phyloP scores from a whole-genome alignment of 2,797 vertebrate species.

The Rhodeus uyekii region DNA sequence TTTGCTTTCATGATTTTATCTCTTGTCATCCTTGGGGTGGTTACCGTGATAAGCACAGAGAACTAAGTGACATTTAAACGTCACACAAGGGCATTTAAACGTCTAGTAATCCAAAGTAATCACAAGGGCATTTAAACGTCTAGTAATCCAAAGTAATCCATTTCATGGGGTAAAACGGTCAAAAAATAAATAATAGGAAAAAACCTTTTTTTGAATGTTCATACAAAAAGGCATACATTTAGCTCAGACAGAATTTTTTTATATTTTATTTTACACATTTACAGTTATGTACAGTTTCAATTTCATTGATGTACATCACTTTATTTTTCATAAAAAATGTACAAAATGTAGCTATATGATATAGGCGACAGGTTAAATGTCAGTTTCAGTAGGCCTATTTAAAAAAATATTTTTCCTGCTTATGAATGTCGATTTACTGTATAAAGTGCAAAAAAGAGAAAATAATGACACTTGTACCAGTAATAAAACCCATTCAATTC shows the following conservation, averaged over 20 bases:
- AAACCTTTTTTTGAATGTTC: background rate
- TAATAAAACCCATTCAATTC: background rate
- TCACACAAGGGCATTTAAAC: too few relatives aligned
- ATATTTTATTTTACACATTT: constrained; percentile 46
- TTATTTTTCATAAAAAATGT: constrained; percentile 51
- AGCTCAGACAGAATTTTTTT: background rate
- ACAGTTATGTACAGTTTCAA: constrained; percentile 66
- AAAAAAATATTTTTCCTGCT: background rate
- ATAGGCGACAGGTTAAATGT: constrained; percentile 22
- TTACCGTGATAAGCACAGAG: constrained; percentile 29
- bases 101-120: too few relatives aligned
- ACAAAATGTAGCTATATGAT: background rate
- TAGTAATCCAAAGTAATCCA: too few relatives aligned
- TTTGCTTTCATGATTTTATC: constrained; percentile 15
- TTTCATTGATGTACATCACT: constrained; percentile 2
- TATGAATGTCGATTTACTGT: background rate
- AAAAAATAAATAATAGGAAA: background rate
- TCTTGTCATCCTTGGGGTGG: constrained; percentile 19
- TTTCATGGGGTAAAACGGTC: background rate
- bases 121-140: too few relatives aligned
- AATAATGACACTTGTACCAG: background rate
- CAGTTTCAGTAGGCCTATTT: constrained; percentile 49
- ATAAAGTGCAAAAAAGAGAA: constrained; percentile 31
- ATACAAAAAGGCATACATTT: background rate
- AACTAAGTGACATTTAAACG: constrained; percentile 32